Evolutionary conservation across 2,888 invertebrate species (phyloP), one percentile per base, ranked within the genome.

Genomic region (Calliphora vomitoria): DNA sequence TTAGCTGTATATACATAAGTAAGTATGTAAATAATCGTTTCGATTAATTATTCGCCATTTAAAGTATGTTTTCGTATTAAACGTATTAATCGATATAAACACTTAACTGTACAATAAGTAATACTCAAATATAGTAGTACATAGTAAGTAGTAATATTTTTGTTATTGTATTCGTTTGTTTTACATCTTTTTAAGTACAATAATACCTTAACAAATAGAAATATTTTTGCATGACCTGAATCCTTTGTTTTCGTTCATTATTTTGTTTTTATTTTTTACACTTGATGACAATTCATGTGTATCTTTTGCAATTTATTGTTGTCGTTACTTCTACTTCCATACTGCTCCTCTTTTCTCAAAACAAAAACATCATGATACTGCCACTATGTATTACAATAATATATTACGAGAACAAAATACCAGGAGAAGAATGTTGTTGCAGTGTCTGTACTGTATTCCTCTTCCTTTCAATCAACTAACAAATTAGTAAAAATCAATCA

Each of bases 401-500:
- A 25, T 25, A 25, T 25, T 25, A 15, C 31, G n/a, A 18, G 11
- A 31, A 62, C 35, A 25, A 53, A 44, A 25, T 74, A 66, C 10
- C 82, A 35, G 66, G 13, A 81, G 35, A 50, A 82, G n/a, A 76
- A 44, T 53, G 25, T 71, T 62, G 76, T 50, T 62, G 66, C n/a
- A 20, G 31, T 75, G 69, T 78, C 66, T 72, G 44, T 75, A 25
- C n/a, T 82, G 35, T 35, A 55, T 62, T 66, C 44, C 38, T 82
- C 35, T 82, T 82, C 62, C 76, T 81, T 84, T 82, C 79, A 66
- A 87, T 87, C 85, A 87, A 82, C 75, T 87, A 87, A 87, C 85
- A 87, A 87, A 87, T 87, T 87, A 87, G 87, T 87, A 87, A 87
- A 87, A 87, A 87, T 87, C 87, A 87, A 87, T 87, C 85, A 87